Evolutionary conservation across 2,888 invertebrate species (phyloP).

Genomic region (Aspidiotus rigidus): DNA sequence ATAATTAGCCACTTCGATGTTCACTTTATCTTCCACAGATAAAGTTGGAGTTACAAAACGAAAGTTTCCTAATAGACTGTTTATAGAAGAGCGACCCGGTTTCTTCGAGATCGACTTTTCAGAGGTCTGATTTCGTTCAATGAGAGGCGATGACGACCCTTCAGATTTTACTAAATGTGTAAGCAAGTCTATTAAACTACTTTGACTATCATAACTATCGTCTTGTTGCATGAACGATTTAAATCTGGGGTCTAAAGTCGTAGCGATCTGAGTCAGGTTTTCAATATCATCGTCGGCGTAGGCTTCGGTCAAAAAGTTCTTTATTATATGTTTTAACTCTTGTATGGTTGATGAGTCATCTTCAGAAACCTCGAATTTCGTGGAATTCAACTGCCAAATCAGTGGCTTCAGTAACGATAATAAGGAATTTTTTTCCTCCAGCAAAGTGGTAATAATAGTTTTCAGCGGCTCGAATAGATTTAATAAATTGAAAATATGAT

Average conservation of each 20-base stretch:
- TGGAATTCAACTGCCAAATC: constrained; percentile 46
- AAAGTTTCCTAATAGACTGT: constrained; percentile 22
- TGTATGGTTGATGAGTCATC: constrained; percentile 43
- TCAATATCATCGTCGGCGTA: constrained; percentile 45
- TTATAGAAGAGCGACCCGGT: constrained; percentile 15
- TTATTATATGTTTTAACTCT: constrained; percentile 44
- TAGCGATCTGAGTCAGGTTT: constrained; percentile 45
- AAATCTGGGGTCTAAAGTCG: constrained; percentile 47
- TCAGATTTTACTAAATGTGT: constrained; percentile 43
- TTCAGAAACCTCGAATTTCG: constrained; percentile 45
- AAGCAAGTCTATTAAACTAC: constrained; percentile 41
- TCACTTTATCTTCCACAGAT: constrained; percentile 45
- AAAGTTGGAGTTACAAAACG: constrained; percentile 42
- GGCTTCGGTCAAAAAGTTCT: constrained; percentile 41
- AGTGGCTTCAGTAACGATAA: constrained; percentile 47
- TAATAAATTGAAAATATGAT: constrained; percentile 44
- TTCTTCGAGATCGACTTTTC: constrained; percentile 7
- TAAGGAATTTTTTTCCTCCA: constrained; percentile 47
- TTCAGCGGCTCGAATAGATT: constrained; percentile 46
- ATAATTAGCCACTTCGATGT: constrained; percentile 46
- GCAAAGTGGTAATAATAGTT: constrained; percentile 47
- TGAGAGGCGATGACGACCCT: constrained; percentile 34
- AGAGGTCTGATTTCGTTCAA: no score
- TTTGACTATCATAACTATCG: constrained; percentile 6
- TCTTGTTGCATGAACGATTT: constrained; percentile 42